These are phyloP conservation scores for Pseudochirops corinnae DNA, from an alignment of 2,797 vertebrate species.

Conservation along the genomic window DNA sequence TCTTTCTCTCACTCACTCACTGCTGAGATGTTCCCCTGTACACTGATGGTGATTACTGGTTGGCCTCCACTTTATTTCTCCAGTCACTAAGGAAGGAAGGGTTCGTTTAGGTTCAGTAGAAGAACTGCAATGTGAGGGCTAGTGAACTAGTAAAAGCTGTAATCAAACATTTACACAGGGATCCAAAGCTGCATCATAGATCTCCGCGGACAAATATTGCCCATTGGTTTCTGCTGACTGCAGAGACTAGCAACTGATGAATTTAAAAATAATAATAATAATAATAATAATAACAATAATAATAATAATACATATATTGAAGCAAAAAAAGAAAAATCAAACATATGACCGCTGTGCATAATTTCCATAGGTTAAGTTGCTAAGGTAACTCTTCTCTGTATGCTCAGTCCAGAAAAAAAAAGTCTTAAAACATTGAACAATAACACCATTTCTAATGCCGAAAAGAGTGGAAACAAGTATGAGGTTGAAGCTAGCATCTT, in stretches of 20 bases:
- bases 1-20: neutral
- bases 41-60: constrained; percentile 11
- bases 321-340: constrained; percentile 78
- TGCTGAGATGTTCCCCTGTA: constrained; percentile 48
- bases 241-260: constrained; percentile 87
- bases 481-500: constrained; percentile 78
- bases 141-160: constrained; percentile 70
- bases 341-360: constrained; percentile 80
- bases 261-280: constrained; percentile 53
- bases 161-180: constrained; percentile 75
- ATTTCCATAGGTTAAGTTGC: constrained; percentile 81
- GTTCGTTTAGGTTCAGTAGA: constrained; percentile 84
- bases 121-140: constrained; percentile 78
- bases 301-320: constrained; percentile 85
- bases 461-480: constrained; percentile 74
- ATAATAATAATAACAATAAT: constrained; percentile 87
- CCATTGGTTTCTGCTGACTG: constrained; percentile 89
- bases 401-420: constrained; percentile 77
- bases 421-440: constrained; percentile 70
- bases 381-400: constrained; percentile 83
- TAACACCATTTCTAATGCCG: constrained; percentile 79
- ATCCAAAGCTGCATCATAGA: constrained; percentile 76
- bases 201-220: constrained; percentile 92
- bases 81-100: constrained; percentile 76
- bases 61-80: constrained; percentile 69